Evolutionary conservation across 2,888 invertebrate species (phyloP).

Genomic region (Microctonus aethiopoides): DNA sequence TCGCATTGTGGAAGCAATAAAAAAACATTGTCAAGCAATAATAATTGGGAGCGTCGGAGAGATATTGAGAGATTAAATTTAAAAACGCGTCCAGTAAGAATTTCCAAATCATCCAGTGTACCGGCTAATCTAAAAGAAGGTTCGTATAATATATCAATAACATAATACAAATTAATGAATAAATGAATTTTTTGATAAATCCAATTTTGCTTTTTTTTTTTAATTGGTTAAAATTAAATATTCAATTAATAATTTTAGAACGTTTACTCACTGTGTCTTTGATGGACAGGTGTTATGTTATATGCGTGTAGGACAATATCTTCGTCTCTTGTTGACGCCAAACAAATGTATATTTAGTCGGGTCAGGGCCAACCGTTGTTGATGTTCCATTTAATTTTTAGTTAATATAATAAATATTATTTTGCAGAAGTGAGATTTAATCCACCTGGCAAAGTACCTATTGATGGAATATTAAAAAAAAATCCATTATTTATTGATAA

Average conservation of each 20-base stretch:
- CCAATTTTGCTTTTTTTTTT: no score
- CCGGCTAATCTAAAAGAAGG: constrained; percentile 54
- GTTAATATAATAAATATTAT: constrained; percentile 4
- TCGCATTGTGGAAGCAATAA: background rate
- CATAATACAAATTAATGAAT: background rate
- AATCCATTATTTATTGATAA: constrained; percentile 52
- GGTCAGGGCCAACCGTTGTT: constrained; percentile 10
- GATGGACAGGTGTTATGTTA: background rate
- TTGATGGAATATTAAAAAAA: constrained; percentile 48
- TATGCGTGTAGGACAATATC: background rate
- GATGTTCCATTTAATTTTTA: constrained; percentile 1
- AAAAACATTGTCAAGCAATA: constrained; percentile 1
- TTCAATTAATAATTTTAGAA: background rate
- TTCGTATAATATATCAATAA: constrained; percentile 33
- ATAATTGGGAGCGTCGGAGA: constrained; percentile 37
- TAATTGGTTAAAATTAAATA: background rate
- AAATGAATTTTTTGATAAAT: background rate
- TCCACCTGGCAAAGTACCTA: constrained; percentile 26
- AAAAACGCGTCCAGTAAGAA: constrained; percentile 22
- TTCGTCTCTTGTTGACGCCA: constrained; percentile 13
- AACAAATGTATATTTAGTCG: constrained; percentile 17
- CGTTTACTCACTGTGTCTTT: background rate
- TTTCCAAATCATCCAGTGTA: constrained; percentile 53
- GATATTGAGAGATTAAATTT: constrained; percentile 32
- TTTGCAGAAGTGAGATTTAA: constrained; percentile 14